Percentiles rank a stretch among this genome's conserved stretches.
Conservation (phyloP, 2,797 vertebrate species). For the Diglossa cyanea region DNA sequence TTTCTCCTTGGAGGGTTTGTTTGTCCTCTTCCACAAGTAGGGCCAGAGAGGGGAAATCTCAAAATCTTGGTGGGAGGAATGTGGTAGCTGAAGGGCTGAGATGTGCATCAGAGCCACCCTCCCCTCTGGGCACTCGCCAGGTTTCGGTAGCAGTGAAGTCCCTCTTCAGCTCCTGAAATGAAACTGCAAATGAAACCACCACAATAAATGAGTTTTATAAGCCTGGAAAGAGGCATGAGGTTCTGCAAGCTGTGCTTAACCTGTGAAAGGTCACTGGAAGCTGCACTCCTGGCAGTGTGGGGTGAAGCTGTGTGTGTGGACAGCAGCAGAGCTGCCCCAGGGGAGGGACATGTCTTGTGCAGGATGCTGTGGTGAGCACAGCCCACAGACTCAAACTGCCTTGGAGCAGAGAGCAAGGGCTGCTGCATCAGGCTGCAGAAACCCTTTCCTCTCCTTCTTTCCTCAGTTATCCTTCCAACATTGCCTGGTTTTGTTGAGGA, state of each 20-base stretch:
- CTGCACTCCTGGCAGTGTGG: background rate
- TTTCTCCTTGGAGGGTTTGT: background rate
- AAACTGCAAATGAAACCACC: background rate
- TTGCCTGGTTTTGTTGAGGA: background rate
- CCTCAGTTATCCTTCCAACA: background rate
- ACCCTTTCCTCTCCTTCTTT: background rate
- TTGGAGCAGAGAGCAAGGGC: background rate
- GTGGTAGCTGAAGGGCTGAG: background rate
- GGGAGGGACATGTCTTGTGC: accelerated
- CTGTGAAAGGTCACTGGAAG: background rate
- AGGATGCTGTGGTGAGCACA: accelerated
- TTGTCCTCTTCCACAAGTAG: background rate
- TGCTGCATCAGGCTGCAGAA: background rate
- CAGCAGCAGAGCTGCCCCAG: background rate
- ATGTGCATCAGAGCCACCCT: background rate
- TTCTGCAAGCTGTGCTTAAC: background rate
- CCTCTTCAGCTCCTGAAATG: background rate
- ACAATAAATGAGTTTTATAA: background rate
- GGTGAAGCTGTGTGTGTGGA: background rate
- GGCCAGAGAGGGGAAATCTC: background rate
- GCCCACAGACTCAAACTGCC: background rate
- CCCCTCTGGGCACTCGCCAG: background rate
- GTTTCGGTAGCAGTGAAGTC: background rate
- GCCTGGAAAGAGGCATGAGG: background rate
- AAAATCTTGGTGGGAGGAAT: background rate